phyloP scores from a whole-genome alignment of 2,797 vertebrate genomes.

The Columba guinea region DNA sequence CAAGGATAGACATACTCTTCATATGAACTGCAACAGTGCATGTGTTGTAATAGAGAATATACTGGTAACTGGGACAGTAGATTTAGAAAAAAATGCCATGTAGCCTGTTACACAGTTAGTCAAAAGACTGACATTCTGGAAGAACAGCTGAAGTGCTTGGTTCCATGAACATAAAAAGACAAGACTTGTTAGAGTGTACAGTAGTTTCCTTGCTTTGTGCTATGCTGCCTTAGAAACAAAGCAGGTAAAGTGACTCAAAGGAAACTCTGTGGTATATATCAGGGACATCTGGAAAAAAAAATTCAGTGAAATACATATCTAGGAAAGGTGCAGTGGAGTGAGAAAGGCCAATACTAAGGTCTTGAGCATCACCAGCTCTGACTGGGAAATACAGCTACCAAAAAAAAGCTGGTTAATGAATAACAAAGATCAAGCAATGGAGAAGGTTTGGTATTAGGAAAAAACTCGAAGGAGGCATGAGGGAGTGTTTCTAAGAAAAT shows the following conservation, averaged over 20 bases:
- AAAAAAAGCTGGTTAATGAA: neutral
- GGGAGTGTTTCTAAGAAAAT: neutral
- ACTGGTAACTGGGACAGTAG: neutral
- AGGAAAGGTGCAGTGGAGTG: neutral
- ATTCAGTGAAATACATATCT: neutral
- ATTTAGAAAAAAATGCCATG: neutral
- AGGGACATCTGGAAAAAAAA: neutral
- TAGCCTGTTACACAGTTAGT: neutral
- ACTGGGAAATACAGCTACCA: neutral
- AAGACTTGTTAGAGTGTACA: neutral
- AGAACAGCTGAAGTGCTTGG: neutral
- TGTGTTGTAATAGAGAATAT: neutral
- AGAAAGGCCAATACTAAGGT: neutral
- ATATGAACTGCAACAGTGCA: neutral
- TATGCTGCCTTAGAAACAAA: neutral
- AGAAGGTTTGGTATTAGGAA: neutral
- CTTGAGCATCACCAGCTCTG: neutral
- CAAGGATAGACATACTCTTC: neutral
- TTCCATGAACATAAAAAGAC: neutral
- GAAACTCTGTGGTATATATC: neutral
- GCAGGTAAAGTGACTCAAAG: neutral
- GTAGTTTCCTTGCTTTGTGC: neutral
- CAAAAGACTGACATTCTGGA: neutral
- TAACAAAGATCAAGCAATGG: neutral
- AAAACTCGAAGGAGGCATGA: neutral